A percentile compares a stretch with the other conserved stretches of the same genome.
phyloP scores from a whole-genome alignment of 2,888 invertebrate genomes.

The Leucophenga montana region DNA sequence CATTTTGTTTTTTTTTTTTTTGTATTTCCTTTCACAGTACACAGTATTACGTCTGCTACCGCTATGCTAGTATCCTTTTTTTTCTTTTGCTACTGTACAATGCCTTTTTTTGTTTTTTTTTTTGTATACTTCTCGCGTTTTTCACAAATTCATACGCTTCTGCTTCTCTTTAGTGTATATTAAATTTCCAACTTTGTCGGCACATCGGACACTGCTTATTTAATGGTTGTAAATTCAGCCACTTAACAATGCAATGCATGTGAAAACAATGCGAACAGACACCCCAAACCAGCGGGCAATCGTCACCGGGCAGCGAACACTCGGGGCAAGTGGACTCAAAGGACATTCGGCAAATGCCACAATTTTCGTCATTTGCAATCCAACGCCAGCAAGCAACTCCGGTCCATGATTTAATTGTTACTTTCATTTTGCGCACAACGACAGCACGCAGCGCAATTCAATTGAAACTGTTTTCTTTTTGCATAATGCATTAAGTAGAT shows the following conservation, averaged over 20 bases:
- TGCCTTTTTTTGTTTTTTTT: conserved; percentile 31
- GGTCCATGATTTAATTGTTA: conserved; percentile 80
- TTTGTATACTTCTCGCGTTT: conserved; percentile 17
- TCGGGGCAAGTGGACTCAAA: conserved; percentile 99
- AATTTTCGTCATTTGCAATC: conserved; percentile 99
- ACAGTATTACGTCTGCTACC: not conserved
- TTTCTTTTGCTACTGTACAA: not conserved
- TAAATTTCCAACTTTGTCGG: conserved; percentile 99
- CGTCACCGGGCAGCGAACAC: conserved; percentile 97
- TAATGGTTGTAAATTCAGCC: conserved; percentile 94
- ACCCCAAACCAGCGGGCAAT: conserved; percentile 98
- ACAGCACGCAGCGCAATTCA: not conserved
- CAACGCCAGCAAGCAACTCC: conserved; percentile 99
- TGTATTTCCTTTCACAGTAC: conserved; percentile 1
- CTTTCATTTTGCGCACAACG: conserved; percentile 70
- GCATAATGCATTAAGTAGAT: conserved; percentile 36
- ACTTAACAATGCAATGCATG: conserved; percentile 99
- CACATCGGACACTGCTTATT: conserved; percentile 97
- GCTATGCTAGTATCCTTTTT: not conserved
- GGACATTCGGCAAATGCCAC: conserved; percentile 98
- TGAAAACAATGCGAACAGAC: conserved; percentile 99
- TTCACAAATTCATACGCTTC: not conserved
- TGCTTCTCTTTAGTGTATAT: conserved; percentile 77
- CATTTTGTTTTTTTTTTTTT: conserved; percentile 31
- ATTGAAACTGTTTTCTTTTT: conserved; percentile 18